Percentiles rank a stretch among this genome's conserved stretches.
phyloP scores from a whole-genome alignment of 2,797 vertebrate genomes.

The Chloroceryle inda region DNA sequence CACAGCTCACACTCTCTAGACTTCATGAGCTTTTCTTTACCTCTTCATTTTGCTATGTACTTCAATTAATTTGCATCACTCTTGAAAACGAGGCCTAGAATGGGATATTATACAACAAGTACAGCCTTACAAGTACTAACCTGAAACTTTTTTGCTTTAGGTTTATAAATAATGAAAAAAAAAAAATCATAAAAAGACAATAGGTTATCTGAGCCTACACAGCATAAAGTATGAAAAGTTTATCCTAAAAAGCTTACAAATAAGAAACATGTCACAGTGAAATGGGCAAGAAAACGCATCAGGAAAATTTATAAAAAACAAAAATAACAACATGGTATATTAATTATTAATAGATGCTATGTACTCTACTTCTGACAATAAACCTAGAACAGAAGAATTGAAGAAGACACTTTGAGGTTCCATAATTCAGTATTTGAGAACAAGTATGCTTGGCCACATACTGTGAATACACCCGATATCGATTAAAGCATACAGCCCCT shows the following conservation, averaged over 20 bases:
- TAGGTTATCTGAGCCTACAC: background rate
- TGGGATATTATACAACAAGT: background rate
- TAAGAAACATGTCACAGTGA: background rate
- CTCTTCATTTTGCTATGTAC: background rate
- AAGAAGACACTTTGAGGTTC: background rate
- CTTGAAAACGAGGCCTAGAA: background rate
- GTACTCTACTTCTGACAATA: background rate
- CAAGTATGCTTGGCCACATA: background rate
- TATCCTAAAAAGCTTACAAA: background rate
- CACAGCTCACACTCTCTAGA: background rate
- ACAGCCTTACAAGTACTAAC: background rate
- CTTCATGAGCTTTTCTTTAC: background rate
- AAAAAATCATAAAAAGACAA: background rate
- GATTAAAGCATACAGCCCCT: background rate
- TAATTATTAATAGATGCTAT: background rate
- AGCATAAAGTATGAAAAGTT: fast-evolving
- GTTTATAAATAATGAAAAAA: background rate
- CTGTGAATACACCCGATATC: background rate
- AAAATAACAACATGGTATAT: background rate
- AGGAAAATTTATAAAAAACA: background rate
- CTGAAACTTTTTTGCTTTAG: background rate
- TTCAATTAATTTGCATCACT: background rate
- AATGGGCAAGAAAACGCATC: background rate
- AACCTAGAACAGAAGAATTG: background rate
- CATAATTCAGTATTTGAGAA: background rate